Conservation (phyloP, 2,888 invertebrate genomes). For the Chrysomela aeneicollis region DNA sequence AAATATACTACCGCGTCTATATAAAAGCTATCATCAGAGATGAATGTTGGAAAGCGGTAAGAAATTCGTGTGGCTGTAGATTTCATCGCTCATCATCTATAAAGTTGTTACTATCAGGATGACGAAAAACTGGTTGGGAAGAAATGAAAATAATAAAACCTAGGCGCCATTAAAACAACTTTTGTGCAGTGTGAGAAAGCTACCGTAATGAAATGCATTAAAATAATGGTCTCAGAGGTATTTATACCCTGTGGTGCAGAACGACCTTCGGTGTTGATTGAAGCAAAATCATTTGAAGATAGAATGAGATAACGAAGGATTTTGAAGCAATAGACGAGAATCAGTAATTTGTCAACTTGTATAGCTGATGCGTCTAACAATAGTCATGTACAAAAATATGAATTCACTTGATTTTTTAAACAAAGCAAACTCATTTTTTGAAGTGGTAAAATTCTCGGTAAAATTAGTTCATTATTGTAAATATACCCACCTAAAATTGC, state of each 20-base stretch:
- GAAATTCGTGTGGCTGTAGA: background rate
- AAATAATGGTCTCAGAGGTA: conserved; percentile 12
- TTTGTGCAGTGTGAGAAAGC: conserved; percentile 18
- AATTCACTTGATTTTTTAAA: too few relatives aligned
- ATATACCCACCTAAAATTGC: too few relatives aligned
- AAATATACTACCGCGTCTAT: too few relatives aligned
- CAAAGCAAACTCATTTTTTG: too few relatives aligned
- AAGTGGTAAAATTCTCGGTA: too few relatives aligned
- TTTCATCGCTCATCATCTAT: background rate
- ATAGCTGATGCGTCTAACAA: too few relatives aligned
- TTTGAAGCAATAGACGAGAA: too few relatives aligned
- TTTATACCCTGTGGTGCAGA: conserved; percentile 13
- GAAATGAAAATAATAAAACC: background rate
- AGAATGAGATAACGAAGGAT: background rate
- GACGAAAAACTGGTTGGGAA: background rate
- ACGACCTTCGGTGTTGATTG: conserved; percentile 8
- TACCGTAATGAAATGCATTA: conserved; percentile 19
- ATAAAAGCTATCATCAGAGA: too few relatives aligned
- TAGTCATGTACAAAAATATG: too few relatives aligned
- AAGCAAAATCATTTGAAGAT: conserved; percentile 7
- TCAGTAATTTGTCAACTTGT: too few relatives aligned
- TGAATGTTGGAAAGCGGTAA: too few relatives aligned
- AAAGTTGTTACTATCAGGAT: background rate
- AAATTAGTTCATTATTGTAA: too few relatives aligned
- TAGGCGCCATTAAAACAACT: conserved; percentile 19